phyloP scores from a whole-genome alignment of 2,888 invertebrate species.

The Mythimna ferrago region DNA sequence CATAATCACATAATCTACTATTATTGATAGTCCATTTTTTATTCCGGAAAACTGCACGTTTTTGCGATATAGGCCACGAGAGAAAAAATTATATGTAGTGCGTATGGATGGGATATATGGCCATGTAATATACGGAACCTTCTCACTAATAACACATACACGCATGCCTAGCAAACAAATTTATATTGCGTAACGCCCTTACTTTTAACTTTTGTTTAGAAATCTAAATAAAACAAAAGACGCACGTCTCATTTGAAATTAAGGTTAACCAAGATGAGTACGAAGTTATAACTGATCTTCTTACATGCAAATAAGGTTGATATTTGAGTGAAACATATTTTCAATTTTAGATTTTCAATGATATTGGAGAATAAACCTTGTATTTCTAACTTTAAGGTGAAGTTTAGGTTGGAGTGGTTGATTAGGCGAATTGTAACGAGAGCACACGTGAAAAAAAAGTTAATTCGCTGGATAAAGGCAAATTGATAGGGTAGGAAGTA shows the following conservation, averaged over 20 bases:
- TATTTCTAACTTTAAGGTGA: accelerated
- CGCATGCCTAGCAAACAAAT: slow-evolving; percentile 22
- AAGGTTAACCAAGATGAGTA: slow-evolving; percentile 46
- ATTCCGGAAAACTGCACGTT: too few species aligned
- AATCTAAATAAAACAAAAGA: slow-evolving; percentile 73
- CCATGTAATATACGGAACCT: slow-evolving; percentile 22
- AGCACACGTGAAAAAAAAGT: slow-evolving; percentile 65
- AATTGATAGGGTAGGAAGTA: slow-evolving; percentile 59
- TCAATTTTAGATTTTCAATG: not conserved
- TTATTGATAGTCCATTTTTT: too few species aligned
- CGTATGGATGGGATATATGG: not conserved
- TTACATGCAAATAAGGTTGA: not conserved
- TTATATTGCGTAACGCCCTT: slow-evolving; percentile 41
- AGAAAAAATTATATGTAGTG: not conserved
- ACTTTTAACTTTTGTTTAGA: slow-evolving; percentile 58
- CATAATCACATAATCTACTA: too few species aligned
- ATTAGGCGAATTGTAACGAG: slow-evolving; percentile 35
- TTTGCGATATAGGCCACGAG: too few species aligned
- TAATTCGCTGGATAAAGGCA: slow-evolving; percentile 56
- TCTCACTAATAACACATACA: not conserved
- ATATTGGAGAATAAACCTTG: slow-evolving; percentile 16
- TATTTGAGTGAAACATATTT: slow-evolving; percentile 3
- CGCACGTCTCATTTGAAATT: slow-evolving; percentile 61
- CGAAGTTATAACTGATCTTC: slow-evolving; percentile 35
- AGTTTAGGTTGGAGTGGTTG: not conserved